phyloP scores from a whole-genome alignment of 2,113 vertebrate genomes.

The Sceloporus undulatus region DNA sequence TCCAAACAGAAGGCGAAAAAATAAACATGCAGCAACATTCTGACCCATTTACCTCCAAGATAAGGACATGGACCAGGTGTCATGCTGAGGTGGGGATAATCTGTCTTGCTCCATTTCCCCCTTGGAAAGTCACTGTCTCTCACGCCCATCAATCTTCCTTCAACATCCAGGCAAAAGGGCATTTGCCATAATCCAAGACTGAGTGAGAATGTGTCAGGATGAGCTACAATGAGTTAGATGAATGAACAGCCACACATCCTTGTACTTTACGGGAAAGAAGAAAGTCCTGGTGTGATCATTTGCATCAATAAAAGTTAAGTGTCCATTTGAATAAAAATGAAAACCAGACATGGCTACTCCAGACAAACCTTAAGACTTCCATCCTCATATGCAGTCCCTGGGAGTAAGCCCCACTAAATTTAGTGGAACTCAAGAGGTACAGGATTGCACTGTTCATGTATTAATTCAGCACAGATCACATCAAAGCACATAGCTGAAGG shows the following conservation, averaged over 20 bases:
- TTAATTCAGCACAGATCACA: too few relatives aligned
- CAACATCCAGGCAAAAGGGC: slow-evolving; percentile 62
- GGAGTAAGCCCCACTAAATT: too few relatives aligned
- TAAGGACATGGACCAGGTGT: slow-evolving; percentile 80
- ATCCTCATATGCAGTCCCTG: too few relatives aligned
- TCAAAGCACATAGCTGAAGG: too few relatives aligned
- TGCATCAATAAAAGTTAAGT: slow-evolving; percentile 12
- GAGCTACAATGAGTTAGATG: slow-evolving; percentile 34
- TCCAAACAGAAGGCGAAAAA: slow-evolving; percentile 87
- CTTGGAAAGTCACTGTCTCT: slow-evolving; percentile 66
- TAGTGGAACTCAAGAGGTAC: too few relatives aligned
- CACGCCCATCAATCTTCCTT: slow-evolving; percentile 71
- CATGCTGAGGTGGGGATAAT: slow-evolving; percentile 77
- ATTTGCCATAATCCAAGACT: slow-evolving; percentile 62
- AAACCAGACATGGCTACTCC: not conserved
- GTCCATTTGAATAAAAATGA: slow-evolving; percentile 28
- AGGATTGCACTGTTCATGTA: too few relatives aligned
- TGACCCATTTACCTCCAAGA: slow-evolving; percentile 74
- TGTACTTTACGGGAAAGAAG: not conserved
- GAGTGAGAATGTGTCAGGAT: not conserved
- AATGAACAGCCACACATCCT: slow-evolving; percentile 38
- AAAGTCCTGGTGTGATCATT: not conserved
- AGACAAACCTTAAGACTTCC: too few relatives aligned
- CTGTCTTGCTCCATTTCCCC: slow-evolving; percentile 75
- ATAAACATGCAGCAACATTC: slow-evolving; percentile 80